Conservation (phyloP, 2,113 vertebrate species). For the Scalopus aquaticus region DNA sequence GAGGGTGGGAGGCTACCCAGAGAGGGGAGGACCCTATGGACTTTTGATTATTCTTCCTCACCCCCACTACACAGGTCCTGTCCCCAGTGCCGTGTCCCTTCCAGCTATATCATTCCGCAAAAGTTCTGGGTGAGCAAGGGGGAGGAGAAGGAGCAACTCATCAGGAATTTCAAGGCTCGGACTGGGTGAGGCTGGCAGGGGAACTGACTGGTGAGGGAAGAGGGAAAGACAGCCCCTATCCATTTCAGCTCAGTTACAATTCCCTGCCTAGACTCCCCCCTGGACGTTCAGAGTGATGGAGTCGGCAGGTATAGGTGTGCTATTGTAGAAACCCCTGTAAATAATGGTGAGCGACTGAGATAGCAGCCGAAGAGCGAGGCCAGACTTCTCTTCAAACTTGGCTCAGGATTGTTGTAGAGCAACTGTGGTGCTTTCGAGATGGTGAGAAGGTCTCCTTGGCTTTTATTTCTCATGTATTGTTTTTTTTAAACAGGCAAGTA, state of each 20-base stretch:
- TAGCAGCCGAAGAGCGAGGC: neutral
- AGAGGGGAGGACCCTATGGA: accelerated
- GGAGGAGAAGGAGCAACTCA: constrained; percentile 87
- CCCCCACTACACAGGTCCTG: constrained; percentile 85
- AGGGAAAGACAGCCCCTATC: no score
- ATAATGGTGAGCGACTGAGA: neutral
- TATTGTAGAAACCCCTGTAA: neutral
- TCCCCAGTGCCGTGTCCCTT: constrained; percentile 92
- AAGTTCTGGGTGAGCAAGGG: constrained; percentile 90
- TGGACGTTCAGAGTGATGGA: neutral
- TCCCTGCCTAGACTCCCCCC: neutral
- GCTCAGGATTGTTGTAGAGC: neutral
- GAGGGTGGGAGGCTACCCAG: accelerated
- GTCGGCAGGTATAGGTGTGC: neutral
- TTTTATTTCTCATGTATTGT: neutral
- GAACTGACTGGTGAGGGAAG: neutral
- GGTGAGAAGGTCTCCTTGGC: neutral
- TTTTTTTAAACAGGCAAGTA: neutral
- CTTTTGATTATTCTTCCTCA: neutral
- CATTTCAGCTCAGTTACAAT: neutral
- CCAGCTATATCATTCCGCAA: constrained; percentile 91
- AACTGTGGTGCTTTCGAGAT: neutral
- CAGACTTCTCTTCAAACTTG: neutral
- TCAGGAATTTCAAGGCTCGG: constrained; percentile 88
- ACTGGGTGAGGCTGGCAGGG: constrained; percentile 82